Base-by-base conservation (phyloP, 2,888 invertebrate genomes). In the Amblyteles armatorius region DNA sequence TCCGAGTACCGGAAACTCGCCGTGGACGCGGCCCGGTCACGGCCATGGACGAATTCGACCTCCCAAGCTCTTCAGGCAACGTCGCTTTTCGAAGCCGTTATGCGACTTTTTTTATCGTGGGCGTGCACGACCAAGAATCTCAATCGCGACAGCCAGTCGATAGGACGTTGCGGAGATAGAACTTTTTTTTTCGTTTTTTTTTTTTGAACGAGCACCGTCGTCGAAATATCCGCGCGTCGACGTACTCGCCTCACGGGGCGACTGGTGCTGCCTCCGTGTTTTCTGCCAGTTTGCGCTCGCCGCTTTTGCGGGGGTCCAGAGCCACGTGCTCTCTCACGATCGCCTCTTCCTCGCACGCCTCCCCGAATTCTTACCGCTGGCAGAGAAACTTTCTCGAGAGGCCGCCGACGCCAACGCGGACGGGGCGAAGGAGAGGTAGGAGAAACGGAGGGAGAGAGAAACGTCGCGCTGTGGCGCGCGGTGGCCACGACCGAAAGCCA, bases 341-440 rank as follows among this genome's bases (percentile, higher is more conserved):
- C 40, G 57, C 40, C 44, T 52, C 36, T 55, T 69, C 7, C 68
- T 57, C 57, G 29, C 55, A 55, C 78, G 60, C 78, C 69, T 60
- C 67, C 40, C 22, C 55, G 55, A 33, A 78, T 78, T 78, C 78
- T 60, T 77, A 86, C 85, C 82, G 87, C 83, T 80, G 85, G 83
- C 81, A 16, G 60, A 48, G 78, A 73, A 72, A 72, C 40, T 72
- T 60, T 73, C 73, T 57, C 57, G 44, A 26, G 57, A 26, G 57
- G 44, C 73, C 44, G 44, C 36, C 57, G 57, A 40, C n/a, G 67
- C 60, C 16, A 11, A 44, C 48, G 63, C 13, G 13, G 40, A 57
- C 11, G 65, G 33, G n/a, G 48, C 29, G 13, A 57, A 26, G 22
- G 55, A 78, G 36, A 57, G 50, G 44, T 16, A 52, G 60, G 40